Conservation (phyloP, 2,888 invertebrate genomes). For the Cinara cedri region DNA sequence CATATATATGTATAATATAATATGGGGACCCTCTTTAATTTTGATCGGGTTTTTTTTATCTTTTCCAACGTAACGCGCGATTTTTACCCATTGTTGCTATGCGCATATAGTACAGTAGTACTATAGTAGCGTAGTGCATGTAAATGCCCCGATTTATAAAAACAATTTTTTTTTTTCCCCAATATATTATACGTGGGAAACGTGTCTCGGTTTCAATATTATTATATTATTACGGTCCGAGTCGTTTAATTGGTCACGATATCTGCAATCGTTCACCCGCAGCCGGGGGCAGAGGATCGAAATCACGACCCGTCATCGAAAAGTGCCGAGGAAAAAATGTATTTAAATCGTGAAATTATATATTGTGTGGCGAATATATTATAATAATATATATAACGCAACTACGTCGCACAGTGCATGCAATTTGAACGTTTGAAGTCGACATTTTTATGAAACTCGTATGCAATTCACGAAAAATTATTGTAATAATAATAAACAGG, state of each 20-base stretch:
- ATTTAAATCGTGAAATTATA: no score
- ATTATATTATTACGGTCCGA: background rate
- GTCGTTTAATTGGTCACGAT: slow-evolving; percentile 37
- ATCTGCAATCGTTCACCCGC: no score
- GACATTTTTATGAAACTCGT: no score
- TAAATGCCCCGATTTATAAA: slow-evolving; percentile 33
- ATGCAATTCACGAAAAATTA: no score
- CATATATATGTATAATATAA: background rate
- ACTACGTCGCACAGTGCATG: no score
- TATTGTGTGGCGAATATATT: no score
- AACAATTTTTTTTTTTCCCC: slow-evolving; percentile 11
- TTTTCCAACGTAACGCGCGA: slow-evolving; percentile 2
- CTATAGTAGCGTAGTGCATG: background rate
- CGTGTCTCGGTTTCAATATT: slow-evolving; percentile 51
- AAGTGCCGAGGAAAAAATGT: background rate
- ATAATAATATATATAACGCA: no score
- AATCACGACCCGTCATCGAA: slow-evolving; percentile 19
- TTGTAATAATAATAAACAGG: no score
- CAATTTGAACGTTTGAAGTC: no score
- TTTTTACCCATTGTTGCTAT: slow-evolving; percentile 29
- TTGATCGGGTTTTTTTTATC: slow-evolving; percentile 23
- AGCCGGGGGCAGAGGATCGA: background rate
- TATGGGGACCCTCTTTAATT: slow-evolving; percentile 45
- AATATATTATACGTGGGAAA: slow-evolving; percentile 39
- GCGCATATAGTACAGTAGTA: background rate